Percentiles rank a stretch among this genome's conserved stretches.
Evolutionary conservation across 2,888 invertebrate species (phyloP).

Genomic region (Drosophila cognata): DNA sequence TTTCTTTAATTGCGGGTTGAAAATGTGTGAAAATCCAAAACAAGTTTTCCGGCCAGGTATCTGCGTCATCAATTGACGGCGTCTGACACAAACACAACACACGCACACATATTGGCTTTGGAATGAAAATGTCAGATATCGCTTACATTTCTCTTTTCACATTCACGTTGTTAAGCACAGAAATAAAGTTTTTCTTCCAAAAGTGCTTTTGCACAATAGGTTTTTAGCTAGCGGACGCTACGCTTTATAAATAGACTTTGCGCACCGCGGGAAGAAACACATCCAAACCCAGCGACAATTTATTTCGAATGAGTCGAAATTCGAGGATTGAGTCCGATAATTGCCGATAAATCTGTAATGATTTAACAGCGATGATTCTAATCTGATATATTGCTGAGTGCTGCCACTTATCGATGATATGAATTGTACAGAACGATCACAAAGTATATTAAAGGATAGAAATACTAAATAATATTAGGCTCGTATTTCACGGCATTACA

Average conservation of each 20-base stretch:
- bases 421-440: not conserved
- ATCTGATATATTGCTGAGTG: not conserved
- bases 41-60: conserved; percentile 64
- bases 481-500: not conserved
- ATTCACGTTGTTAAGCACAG: conserved; percentile 48
- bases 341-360: conserved; percentile 2
- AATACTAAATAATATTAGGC: not conserved
- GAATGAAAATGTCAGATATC: conserved; percentile 4
- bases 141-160: conserved; percentile 54
- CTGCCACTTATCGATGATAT: not conserved
- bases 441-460: not conserved
- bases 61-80: conserved; percentile 40
- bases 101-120: not conserved
- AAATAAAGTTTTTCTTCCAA: conserved; percentile 32
- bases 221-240: conserved; percentile 29
- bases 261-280: conserved; percentile 31
- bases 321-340: not conserved
- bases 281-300: conserved; percentile 35
- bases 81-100: not conserved
- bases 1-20: conserved; percentile 23
- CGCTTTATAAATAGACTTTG: conserved; percentile 51
- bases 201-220: conserved; percentile 41
- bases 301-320: conserved; percentile 26
- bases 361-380: not conserved
- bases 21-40: conserved; percentile 63